phyloP scores from a whole-genome alignment of 2,797 vertebrate species.

The Spatula versicolor region DNA sequence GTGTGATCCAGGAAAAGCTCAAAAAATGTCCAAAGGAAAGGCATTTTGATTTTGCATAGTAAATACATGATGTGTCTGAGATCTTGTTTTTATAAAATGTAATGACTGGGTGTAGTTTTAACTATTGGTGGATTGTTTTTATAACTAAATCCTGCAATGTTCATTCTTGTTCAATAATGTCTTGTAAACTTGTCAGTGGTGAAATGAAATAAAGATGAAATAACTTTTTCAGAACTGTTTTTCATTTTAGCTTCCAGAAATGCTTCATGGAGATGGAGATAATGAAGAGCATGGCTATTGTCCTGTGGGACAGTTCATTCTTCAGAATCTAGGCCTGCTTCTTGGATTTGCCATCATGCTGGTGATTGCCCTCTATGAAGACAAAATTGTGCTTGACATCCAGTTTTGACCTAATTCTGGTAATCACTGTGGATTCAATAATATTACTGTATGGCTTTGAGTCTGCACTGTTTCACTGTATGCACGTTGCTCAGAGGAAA shows the following conservation, averaged over 20 bases:
- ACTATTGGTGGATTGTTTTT: not conserved
- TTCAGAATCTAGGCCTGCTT: constrained; percentile 94
- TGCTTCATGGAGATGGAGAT: constrained; percentile 93
- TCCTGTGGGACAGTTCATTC: constrained; percentile 91
- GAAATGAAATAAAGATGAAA: not conserved
- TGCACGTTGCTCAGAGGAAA: constrained; percentile 69
- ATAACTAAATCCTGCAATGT: not conserved
- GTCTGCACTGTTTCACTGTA: constrained; percentile 67
- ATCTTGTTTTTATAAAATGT: not conserved
- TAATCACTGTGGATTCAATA: constrained; percentile 44
- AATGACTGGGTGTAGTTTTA: not conserved
- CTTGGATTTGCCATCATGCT: constrained; percentile 97
- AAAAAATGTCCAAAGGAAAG: not conserved
- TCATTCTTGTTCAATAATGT: not conserved
- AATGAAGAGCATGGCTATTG: constrained; percentile 93
- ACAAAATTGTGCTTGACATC: constrained; percentile 93
- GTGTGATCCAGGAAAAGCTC: not conserved
- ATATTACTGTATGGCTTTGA: constrained; percentile 65
- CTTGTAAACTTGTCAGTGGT: not conserved
- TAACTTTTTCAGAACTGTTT: not conserved
- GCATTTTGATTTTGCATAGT: not conserved
- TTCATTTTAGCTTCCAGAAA: constrained; percentile 90
- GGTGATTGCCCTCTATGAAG: constrained; percentile 97
- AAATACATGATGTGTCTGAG: not conserved
- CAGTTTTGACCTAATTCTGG: constrained; percentile 82